phyloP scores from a whole-genome alignment of 1,140 invertebrate species.

The Mya arenaria region DNA sequence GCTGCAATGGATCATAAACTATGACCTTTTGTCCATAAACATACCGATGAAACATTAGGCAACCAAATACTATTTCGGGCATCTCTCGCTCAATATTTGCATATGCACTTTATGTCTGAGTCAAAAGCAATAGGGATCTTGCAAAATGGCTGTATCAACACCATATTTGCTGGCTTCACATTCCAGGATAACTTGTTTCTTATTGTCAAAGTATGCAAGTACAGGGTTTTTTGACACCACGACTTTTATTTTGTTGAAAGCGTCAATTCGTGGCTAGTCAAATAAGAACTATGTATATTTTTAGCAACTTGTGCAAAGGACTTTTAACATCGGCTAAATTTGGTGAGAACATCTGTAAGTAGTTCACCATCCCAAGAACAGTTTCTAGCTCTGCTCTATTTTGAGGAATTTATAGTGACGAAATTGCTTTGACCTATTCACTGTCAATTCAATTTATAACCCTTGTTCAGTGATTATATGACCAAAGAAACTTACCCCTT shows the following conservation, averaged over 20 bases:
- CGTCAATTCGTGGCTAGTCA: background rate
- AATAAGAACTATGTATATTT: background rate
- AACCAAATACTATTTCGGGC: slow-evolving; percentile 5
- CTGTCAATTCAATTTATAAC: background rate
- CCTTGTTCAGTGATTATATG: background rate
- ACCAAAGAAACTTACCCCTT: background rate
- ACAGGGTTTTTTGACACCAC: background rate
- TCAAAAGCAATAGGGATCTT: background rate
- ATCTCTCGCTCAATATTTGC: background rate
- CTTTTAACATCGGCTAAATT: background rate
- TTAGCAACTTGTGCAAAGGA: background rate
- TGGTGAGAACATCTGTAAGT: background rate
- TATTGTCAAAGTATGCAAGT: background rate
- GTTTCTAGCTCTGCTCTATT: background rate
- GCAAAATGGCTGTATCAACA: background rate
- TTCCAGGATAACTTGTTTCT: background rate
- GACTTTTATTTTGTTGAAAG: background rate
- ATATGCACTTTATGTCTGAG: background rate
- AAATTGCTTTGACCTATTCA: background rate
- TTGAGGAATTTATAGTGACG: background rate
- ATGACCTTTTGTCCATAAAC: background rate
- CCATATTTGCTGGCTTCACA: slow-evolving; percentile 6
- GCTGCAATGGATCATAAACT: background rate
- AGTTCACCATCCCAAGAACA: slow-evolving; percentile 4
- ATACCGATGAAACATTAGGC: background rate